Evolutionary conservation across 1,140 invertebrate species (phyloP).

Genomic region (Cydia fagiglandana): DNA sequence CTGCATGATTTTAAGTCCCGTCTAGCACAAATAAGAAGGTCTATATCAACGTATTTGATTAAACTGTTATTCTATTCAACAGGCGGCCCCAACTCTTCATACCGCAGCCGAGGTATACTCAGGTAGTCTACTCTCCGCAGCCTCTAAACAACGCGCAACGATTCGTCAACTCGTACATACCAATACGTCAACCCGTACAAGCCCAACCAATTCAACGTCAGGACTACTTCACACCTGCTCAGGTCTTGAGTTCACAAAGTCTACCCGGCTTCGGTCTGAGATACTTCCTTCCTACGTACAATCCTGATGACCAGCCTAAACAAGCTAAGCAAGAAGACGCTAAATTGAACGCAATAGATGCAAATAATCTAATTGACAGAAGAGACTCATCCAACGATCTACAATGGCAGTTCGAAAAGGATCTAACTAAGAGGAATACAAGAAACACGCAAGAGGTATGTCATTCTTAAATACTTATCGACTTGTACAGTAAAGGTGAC

Average conservation of each 20-base stretch:
- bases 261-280: slow-evolving; percentile 65
- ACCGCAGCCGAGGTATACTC: slow-evolving; percentile 70
- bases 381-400: slow-evolving; percentile 54
- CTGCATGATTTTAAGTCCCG: too few relatives aligned
- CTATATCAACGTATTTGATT: too few relatives aligned
- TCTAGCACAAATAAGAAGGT: too few relatives aligned
- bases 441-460: slow-evolving; percentile 62
- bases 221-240: slow-evolving; percentile 55
- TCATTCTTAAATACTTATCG: slow-evolving; percentile 34
- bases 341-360: slow-evolving; percentile 61
- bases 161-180: slow-evolving; percentile 70
- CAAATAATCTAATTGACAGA: slow-evolving; percentile 51
- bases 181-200: slow-evolving; percentile 47
- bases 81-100: slow-evolving; percentile 68
- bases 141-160: slow-evolving; percentile 63
- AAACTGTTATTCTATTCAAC: slow-evolving; percentile 37
- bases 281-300: slow-evolving; percentile 64
- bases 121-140: slow-evolving; percentile 57
- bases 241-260: slow-evolving; percentile 63
- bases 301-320: slow-evolving; percentile 44
- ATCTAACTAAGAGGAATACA: slow-evolving; percentile 52
- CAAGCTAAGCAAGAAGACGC: slow-evolving; percentile 60
- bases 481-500: too few relatives aligned
- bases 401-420: slow-evolving; percentile 69
- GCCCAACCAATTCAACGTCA: slow-evolving; percentile 40